These are phyloP conservation scores for Ganaspis brasiliensis DNA, from an alignment of 2,888 invertebrate genomes.

Conservation along the genomic window DNA sequence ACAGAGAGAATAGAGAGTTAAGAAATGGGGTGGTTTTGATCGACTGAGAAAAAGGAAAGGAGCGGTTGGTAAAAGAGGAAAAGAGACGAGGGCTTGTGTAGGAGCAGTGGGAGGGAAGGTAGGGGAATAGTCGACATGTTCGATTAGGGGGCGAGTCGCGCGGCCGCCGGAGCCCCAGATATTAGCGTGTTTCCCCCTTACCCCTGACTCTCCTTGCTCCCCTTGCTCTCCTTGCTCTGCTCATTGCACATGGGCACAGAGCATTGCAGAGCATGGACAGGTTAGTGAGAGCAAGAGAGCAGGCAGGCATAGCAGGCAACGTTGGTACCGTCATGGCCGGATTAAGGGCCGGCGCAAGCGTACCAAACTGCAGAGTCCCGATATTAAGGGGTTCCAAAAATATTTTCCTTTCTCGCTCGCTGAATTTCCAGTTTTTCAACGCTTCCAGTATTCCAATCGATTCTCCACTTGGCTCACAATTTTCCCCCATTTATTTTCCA, in stretches of 20 bases:
- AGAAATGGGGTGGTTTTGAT: constrained; percentile 46
- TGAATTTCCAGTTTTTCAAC: constrained; percentile 15
- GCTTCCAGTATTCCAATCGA: constrained; percentile 6
- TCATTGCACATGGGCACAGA: constrained; percentile 56
- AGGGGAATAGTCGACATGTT: constrained; percentile 68
- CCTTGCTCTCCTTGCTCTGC: constrained; percentile 57
- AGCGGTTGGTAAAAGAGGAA: constrained; percentile 40
- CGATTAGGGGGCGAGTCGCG: constrained; percentile 77
- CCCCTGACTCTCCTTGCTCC: constrained; percentile 27
- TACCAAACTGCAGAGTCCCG: neutral
- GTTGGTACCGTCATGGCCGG: constrained; percentile 33
- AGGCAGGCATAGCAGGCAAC: constrained; percentile 33
- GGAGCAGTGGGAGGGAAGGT: constrained; percentile 59
- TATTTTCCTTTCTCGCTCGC: constrained; percentile 9
- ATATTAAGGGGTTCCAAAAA: constrained; percentile 14
- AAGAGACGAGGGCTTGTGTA: constrained; percentile 58
- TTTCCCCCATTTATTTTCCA: neutral
- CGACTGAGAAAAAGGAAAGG: constrained; percentile 46
- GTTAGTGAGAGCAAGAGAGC: constrained; percentile 48
- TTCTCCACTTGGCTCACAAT: neutral
- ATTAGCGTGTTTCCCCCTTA: constrained; percentile 78
- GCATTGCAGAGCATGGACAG: constrained; percentile 45
- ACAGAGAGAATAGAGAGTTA: constrained; percentile 48
- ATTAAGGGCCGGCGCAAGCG: constrained; percentile 39
- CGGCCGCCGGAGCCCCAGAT: constrained; percentile 80